Base-by-base conservation (phyloP, 2,888 invertebrate species). In the Drosophila pseudotakahashii region DNA sequence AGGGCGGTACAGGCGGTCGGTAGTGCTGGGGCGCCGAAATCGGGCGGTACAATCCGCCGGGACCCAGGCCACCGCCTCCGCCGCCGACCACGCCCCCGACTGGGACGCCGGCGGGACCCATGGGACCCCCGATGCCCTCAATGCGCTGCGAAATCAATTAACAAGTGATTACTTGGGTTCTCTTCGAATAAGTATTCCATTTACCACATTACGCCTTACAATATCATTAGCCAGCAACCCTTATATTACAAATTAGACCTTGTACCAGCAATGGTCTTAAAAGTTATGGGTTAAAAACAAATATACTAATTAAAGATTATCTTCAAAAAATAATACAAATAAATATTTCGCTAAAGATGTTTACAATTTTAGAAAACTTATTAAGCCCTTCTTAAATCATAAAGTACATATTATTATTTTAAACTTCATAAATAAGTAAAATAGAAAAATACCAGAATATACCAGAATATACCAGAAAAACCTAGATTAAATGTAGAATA, bases 21-120 rank as follows among this genome's bases (percentile, higher is more conserved):
- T 94, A 91, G 80, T 93, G 85, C 80, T 93, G 91, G 77, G 93
- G 91, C 82, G 93, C 89, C 85, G 92, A 90, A 66, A 92, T 92
- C 41, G 95, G 96, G 63, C 95, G 93, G 93, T 95, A 95, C 41
- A 76, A 9, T 0, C 69, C 53, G 3, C 69, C 69, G 4, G 53
- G 68, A 48, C 62, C 63, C 7, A 39, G 47, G 13, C 37, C 37
- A 2, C 6, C 19, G 3, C 2, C 19, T 19, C 19, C 45, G 14
- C 45, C 48, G 1, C 48, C 58, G 6, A 13, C 16, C 3, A 3
- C 45, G 14, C 45, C 48, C 3, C 58, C 58, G 2, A 30, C 30
- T 1, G 32, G 9, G 13, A 44, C 51, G 1, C 32, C 45, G 10
- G 26, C 72, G 93, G 94, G 76, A 3, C 72, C 78, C 10, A 73